Conservation (phyloP, 2,797 vertebrate species). For the Oreochromis grahami region DNA sequence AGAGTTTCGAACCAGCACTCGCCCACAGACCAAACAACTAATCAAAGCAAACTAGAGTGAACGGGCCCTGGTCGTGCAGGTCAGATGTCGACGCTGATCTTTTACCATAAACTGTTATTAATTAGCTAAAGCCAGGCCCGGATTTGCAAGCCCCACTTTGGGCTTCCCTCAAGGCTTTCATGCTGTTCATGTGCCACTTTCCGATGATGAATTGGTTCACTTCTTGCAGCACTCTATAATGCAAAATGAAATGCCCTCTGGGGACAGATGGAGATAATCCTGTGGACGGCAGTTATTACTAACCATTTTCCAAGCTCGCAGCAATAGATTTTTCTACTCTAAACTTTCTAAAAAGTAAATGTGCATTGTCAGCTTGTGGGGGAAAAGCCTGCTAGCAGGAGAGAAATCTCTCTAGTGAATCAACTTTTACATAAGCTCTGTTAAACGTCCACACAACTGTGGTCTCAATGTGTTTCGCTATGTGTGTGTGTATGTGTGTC, state of each 20-base stretch:
- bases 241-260: neutral
- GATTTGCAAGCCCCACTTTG: neutral
- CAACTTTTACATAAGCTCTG: neutral
- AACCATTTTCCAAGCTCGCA: neutral
- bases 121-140: neutral
- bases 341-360: neutral
- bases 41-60: neutral
- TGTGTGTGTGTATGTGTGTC: slow-evolving; percentile 22
- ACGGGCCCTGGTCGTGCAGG: neutral
- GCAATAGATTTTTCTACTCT: neutral
- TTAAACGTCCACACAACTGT: slow-evolving; percentile 14
- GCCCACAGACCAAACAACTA: neutral
- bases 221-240: neutral
- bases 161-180: neutral
- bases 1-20: neutral
- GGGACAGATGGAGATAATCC: neutral
- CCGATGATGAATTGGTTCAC: neutral
- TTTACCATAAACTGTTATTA: neutral
- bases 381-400: neutral
- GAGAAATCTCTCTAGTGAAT: neutral
- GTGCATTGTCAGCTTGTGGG: neutral
- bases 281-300: neutral
- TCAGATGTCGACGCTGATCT: neutral
- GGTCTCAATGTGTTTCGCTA: neutral
- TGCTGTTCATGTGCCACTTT: neutral